A percentile compares a stretch with the other conserved stretches of the same genome.
These are phyloP conservation scores for Heterodera schachtii DNA, from an alignment of 1,140 invertebrate species.

Conservation along the genomic window DNA sequence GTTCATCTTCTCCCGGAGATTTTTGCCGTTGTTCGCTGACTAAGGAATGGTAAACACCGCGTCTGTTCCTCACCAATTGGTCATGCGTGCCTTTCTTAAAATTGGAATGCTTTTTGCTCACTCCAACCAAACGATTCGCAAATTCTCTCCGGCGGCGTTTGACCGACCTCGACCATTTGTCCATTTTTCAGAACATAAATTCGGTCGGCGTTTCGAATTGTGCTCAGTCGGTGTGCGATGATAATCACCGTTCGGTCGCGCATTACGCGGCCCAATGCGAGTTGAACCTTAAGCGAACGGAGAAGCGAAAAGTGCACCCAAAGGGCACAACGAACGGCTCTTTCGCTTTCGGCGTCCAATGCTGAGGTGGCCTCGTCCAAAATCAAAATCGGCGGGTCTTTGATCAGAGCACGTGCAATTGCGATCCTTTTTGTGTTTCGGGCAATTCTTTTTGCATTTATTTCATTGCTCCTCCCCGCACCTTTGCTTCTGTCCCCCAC, in stretches of 20 bases:
- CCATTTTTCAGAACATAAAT: slow-evolving; percentile 45
- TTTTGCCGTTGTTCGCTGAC: slow-evolving; percentile 16
- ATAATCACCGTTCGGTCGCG: slow-evolving; percentile 74
- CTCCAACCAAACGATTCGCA: no score
- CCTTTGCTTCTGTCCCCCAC: slow-evolving; percentile 93
- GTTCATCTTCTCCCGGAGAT: not conserved
- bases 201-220: slow-evolving; percentile 75
- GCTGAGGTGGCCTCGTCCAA: slow-evolving; percentile 70
- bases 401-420: slow-evolving; percentile 67
- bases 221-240: slow-evolving; percentile 77
- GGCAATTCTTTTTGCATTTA: slow-evolving; percentile 60
- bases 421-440: slow-evolving; percentile 63
- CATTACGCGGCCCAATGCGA: slow-evolving; percentile 68
- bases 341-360: slow-evolving; percentile 66
- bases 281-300: slow-evolving; percentile 66
- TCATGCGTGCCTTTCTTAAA: slow-evolving; percentile 51
- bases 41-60: slow-evolving; percentile 13
- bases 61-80: slow-evolving; percentile 37
- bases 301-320: not conserved
- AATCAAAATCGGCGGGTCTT: slow-evolving; percentile 69
- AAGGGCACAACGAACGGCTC: slow-evolving; percentile 39
- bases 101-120: no score
- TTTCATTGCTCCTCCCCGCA: slow-evolving; percentile 54
- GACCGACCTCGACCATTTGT: slow-evolving; percentile 32
- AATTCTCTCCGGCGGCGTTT: no score